phyloP scores from a whole-genome alignment of 1,140 invertebrate genomes.

The Pogonus chalceus region DNA sequence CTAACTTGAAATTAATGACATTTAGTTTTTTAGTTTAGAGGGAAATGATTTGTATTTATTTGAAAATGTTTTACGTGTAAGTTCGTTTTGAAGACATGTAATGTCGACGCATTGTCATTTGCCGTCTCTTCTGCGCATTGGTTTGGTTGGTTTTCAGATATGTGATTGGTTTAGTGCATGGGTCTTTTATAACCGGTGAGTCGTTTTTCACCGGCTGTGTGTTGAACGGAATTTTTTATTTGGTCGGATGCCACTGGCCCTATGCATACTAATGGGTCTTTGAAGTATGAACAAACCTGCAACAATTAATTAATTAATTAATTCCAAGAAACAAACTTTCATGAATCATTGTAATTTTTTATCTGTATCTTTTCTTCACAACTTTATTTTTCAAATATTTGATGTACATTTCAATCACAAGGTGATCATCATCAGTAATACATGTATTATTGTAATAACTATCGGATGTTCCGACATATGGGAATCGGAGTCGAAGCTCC shows the following conservation, averaged over 20 bases:
- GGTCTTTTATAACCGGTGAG: constrained; percentile 50
- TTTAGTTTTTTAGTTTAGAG: background rate
- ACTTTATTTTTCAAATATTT: too few relatives aligned
- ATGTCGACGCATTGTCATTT: background rate
- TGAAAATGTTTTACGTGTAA: background rate
- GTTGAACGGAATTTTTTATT: constrained; percentile 51
- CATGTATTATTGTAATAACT: too few relatives aligned
- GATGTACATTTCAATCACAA: too few relatives aligned
- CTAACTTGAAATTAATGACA: background rate
- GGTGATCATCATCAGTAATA: too few relatives aligned
- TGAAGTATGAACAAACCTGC: constrained; percentile 82
- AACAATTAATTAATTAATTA: too few relatives aligned
- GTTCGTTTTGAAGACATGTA: background rate
- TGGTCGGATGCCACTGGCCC: constrained; percentile 72
- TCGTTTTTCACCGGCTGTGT: constrained; percentile 68
- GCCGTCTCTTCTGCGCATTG: background rate
- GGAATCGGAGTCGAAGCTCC: too few relatives aligned
- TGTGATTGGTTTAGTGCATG: constrained; percentile 36
- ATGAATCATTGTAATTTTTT: too few relatives aligned
- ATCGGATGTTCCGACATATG: too few relatives aligned
- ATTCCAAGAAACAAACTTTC: too few relatives aligned
- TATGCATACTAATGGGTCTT: constrained; percentile 78
- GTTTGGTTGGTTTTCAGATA: background rate
- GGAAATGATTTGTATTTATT: background rate
- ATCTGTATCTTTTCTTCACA: too few relatives aligned